phyloP scores from a whole-genome alignment of 1,140 invertebrate species.

The Monomorium pharaonis region DNA sequence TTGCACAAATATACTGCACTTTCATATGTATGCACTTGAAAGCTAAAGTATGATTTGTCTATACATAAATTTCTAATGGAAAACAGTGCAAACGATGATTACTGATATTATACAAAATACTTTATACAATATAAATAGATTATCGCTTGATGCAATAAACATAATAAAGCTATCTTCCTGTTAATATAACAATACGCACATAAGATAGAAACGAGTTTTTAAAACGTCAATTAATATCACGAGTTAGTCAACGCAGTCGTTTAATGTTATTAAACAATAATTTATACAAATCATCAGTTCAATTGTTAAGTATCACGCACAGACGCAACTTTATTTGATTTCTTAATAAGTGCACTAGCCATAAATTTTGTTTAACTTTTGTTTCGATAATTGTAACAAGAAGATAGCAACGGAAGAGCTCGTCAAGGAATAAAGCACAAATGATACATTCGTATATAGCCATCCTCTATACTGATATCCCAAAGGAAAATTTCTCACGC shows the following conservation, averaged over 20 bases:
- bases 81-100: conserved; percentile 36
- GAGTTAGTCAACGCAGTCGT: neutral
- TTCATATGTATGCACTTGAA: conserved; percentile 72
- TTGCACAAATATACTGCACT: conserved; percentile 63
- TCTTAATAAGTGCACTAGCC: conserved; percentile 15
- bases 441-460: conserved; percentile 46
- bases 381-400: conserved; percentile 37
- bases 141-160: conserved; percentile 33
- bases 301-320: conserved; percentile 25
- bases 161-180: conserved; percentile 32
- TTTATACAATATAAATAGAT: conserved; percentile 35
- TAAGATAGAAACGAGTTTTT: neutral
- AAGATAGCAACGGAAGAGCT: conserved; percentile 62
- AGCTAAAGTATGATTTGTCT: conserved; percentile 41
- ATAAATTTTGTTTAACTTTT: neutral
- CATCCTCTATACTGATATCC: conserved; percentile 32
- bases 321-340: conserved; percentile 13
- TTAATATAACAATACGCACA: conserved; percentile 7
- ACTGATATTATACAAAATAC: conserved; percentile 24
- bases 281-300: conserved; percentile 15
- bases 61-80: conserved; percentile 17
- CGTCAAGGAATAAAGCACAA: conserved; percentile 49
- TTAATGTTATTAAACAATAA: neutral
- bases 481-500: conserved; percentile 5
- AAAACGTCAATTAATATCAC: neutral